Percentiles rank a stretch among this genome's conserved stretches.
These are phyloP conservation scores for Mythimna impura DNA, from an alignment of 2,888 invertebrate species.

Conservation along the genomic window DNA sequence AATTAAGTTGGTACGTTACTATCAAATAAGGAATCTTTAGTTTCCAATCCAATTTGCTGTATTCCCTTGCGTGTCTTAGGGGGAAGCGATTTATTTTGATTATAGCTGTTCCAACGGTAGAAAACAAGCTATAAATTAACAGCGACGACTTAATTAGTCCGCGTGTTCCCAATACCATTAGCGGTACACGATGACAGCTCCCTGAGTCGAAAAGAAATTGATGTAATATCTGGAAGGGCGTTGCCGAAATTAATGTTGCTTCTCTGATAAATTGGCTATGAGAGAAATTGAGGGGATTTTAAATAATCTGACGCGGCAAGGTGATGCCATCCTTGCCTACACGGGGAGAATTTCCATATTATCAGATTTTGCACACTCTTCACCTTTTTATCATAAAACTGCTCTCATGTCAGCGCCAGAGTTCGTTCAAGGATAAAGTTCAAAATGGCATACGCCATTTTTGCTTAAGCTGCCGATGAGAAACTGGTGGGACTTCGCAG, in stretches of 20 bases:
- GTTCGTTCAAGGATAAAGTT: slow-evolving; percentile 58
- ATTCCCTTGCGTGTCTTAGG: slow-evolving; percentile 86
- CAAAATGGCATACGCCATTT: slow-evolving; percentile 56
- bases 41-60: slow-evolving; percentile 85
- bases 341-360: slow-evolving; percentile 56
- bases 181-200: slow-evolving; percentile 83
- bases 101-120: slow-evolving; percentile 82
- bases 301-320: slow-evolving; percentile 62
- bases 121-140: slow-evolving; percentile 89
- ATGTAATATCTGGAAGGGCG: slow-evolving; percentile 82
- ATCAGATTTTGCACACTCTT: slow-evolving; percentile 61
- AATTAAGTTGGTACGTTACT: slow-evolving; percentile 68
- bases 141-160: slow-evolving; percentile 87
- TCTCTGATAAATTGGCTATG: slow-evolving; percentile 68
- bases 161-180: slow-evolving; percentile 88
- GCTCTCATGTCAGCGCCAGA: slow-evolving; percentile 52
- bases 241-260: slow-evolving; percentile 75
- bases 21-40: slow-evolving; percentile 77
- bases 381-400: slow-evolving; percentile 58
- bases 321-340: slow-evolving; percentile 47
- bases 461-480: slow-evolving; percentile 52
- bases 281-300: slow-evolving; percentile 62
- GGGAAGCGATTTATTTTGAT: slow-evolving; percentile 88
- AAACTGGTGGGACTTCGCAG: slow-evolving; percentile 60
- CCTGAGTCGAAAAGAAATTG: slow-evolving; percentile 80